Evolutionary conservation across 2,888 invertebrate species (phyloP).

Genomic region (Brassicogethes aeneus): DNA sequence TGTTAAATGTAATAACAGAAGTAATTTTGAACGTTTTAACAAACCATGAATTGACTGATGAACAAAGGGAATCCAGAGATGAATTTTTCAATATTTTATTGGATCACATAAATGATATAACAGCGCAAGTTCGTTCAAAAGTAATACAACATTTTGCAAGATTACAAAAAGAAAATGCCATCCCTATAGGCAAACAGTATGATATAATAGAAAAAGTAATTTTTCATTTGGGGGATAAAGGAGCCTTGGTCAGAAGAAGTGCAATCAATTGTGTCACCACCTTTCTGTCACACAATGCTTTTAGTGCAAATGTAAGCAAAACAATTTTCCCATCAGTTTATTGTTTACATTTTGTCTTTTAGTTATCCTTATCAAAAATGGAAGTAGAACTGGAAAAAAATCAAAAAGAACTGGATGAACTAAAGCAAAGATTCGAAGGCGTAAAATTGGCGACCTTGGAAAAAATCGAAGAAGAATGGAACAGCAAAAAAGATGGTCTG

Average conservation of each 20-base stretch:
- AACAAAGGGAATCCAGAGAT: conserved; percentile 47
- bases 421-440: conserved; percentile 50
- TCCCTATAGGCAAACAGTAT: conserved; percentile 65
- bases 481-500: conserved; percentile 45
- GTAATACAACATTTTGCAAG: conserved; percentile 41
- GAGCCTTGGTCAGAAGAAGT: conserved; percentile 74
- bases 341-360: conserved; percentile 23
- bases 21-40: conserved; percentile 64
- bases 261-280: conserved; percentile 70
- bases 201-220: conserved; percentile 57
- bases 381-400: conserved; percentile 52
- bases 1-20: conserved; percentile 74
- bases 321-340: conserved; percentile 4
- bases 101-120: conserved; percentile 75
- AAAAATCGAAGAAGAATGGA: conserved; percentile 43
- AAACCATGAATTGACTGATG: conserved; percentile 49
- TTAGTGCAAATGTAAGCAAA: conserved; percentile 58
- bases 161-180: conserved; percentile 67
- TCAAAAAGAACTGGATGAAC: conserved; percentile 25
- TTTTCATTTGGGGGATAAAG: conserved; percentile 72
- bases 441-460: conserved; percentile 43
- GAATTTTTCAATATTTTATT: conserved; percentile 70
- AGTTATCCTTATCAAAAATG: conserved; percentile 39
- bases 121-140: conserved; percentile 80
- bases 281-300: conserved; percentile 79